These are phyloP conservation scores for Pipistrellus nathusii DNA, from an alignment of 2,797 vertebrate species.

Conservation along the genomic window DNA sequence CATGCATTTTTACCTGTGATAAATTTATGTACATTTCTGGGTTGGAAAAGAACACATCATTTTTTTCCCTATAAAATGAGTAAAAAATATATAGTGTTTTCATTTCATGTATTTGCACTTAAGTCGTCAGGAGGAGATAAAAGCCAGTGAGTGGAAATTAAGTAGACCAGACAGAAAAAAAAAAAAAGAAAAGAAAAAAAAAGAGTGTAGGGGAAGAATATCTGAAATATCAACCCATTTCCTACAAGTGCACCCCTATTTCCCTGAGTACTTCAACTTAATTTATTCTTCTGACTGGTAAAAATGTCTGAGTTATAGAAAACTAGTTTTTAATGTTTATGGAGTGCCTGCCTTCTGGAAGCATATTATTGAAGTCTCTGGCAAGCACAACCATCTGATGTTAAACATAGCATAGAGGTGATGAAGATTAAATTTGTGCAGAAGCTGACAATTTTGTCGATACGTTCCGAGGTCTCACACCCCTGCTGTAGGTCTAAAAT, in stretches of 20 bases:
- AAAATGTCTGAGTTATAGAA: constrained; percentile 40
- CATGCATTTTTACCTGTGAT: background rate
- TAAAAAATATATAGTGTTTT: constrained; percentile 12
- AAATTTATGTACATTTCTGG: background rate
- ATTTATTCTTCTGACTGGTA: background rate
- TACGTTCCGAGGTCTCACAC: constrained; percentile 59
- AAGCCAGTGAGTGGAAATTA: background rate
- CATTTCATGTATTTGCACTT: background rate
- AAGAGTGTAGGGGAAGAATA: background rate
- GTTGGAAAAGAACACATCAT: background rate
- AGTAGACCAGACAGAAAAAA: background rate
- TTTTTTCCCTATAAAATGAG: constrained; percentile 40
- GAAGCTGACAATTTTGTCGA: constrained; percentile 61
- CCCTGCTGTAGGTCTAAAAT: constrained; percentile 68
- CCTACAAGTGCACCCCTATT: background rate
- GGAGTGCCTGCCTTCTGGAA: constrained; percentile 56
- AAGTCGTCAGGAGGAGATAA: background rate
- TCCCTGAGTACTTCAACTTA: background rate
- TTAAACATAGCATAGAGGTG: constrained; percentile 76
- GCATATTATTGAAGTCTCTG: constrained; percentile 44
- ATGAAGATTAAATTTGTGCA: constrained; percentile 78
- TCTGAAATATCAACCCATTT: background rate
- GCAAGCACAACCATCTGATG: constrained; percentile 56
- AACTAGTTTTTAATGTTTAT: constrained; percentile 49
- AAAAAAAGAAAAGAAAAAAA: background rate